These are phyloP conservation scores for Cataglyphis rosenhaueri DNA, from an alignment of 2,888 invertebrate species.

Conservation along the genomic window DNA sequence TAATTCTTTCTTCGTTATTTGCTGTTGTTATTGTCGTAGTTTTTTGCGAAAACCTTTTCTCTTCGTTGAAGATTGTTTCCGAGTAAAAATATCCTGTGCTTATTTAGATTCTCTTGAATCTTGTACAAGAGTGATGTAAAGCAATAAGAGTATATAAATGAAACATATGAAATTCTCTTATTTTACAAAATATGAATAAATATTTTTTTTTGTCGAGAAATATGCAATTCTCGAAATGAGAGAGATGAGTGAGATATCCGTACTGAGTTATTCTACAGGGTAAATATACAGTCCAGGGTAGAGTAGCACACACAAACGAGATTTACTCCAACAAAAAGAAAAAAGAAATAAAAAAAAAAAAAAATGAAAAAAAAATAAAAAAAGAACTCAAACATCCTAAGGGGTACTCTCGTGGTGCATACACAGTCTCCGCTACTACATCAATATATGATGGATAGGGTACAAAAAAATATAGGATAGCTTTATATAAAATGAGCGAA, in stretches of 20 bases:
- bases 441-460: constrained; percentile 68
- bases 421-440: constrained; percentile 66
- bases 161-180: neutral
- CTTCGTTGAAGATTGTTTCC: constrained; percentile 5
- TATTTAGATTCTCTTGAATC: neutral
- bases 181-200: neutral
- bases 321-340: neutral
- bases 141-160: constrained; percentile 16
- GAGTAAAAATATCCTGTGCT: neutral
- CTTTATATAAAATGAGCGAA: constrained; percentile 65
- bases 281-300: neutral
- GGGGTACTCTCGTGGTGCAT: neutral
- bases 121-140: constrained; percentile 1
- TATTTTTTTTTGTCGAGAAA: neutral
- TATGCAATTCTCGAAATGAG: neutral
- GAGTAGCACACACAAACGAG: neutral
- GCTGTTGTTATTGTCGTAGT: neutral
- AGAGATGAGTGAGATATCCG: neutral
- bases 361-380: too few relatives aligned
- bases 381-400: neutral
- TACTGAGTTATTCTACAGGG: constrained; percentile 11
- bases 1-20: neutral
- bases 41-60: neutral
- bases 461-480: constrained; percentile 72
- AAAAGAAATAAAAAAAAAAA: too few relatives aligned